Conservation (phyloP, 2,113 vertebrate genomes). For the Cavia aperea region DNA sequence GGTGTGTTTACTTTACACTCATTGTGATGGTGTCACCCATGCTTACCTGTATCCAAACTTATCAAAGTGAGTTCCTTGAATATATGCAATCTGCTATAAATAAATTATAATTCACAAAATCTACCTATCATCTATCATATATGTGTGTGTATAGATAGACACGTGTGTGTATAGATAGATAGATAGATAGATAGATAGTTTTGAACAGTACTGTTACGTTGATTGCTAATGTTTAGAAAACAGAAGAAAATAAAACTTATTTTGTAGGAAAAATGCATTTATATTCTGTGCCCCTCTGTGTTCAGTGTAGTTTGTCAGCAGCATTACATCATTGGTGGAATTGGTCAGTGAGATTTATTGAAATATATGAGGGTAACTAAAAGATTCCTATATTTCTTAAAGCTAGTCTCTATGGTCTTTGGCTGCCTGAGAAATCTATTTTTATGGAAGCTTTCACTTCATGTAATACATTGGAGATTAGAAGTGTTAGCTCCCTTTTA, state of each 20-base stretch:
- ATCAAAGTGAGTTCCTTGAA: background rate
- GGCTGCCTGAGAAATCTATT: slow-evolving; percentile 66
- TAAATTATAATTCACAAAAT: background rate
- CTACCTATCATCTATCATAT: background rate
- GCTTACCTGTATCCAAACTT: background rate
- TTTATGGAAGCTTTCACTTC: slow-evolving; percentile 71
- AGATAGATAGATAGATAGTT: background rate
- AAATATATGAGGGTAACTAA: slow-evolving; percentile 49
- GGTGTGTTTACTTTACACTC: background rate
- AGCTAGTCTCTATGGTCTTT: slow-evolving; percentile 50
- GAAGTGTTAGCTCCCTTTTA: slow-evolving; percentile 73
- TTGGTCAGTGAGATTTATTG: slow-evolving; percentile 42
- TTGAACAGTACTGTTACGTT: background rate
- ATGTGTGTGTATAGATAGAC: background rate
- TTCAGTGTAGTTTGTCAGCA: slow-evolving; percentile 47
- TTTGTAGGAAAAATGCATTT: background rate
- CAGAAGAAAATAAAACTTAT: slow-evolving; percentile 11
- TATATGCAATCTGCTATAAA: background rate
- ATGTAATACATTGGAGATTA: slow-evolving; percentile 68
- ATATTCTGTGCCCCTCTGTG: background rate
- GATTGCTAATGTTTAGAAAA: slow-evolving; percentile 51
- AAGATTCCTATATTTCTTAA: slow-evolving; percentile 58
- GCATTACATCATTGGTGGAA: background rate
- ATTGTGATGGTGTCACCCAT: background rate
- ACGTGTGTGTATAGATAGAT: background rate